Evolutionary conservation across 2,888 invertebrate genomes (phyloP).

Genomic region (Alviniconcha strummeri): DNA sequence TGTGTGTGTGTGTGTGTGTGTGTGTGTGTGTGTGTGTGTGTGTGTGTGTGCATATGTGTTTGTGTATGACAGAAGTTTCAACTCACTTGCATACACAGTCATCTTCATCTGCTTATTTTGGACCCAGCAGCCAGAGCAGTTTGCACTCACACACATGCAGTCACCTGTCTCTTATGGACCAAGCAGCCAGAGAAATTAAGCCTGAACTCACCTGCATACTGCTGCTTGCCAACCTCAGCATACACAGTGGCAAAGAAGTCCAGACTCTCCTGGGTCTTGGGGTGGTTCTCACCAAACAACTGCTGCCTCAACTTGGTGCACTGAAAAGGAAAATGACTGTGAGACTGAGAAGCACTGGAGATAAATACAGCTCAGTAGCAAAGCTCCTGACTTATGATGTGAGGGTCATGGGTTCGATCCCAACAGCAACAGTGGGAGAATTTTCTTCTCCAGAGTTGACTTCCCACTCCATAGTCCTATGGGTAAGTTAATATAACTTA

Average conservation of each 20-base stretch:
- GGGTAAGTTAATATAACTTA: too few species aligned
- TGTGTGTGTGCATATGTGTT: not conserved
- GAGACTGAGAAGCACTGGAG: not conserved
- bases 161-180: too few species aligned
- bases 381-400: too few species aligned
- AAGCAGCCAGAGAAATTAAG: too few species aligned
- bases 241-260: conserved; percentile 68
- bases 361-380: not conserved
- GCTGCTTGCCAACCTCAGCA: conserved; percentile 67
- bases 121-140: too few species aligned
- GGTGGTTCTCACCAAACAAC: conserved; percentile 62
- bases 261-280: conserved; percentile 61
- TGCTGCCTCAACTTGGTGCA: conserved; percentile 67
- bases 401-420: not conserved
- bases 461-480: not conserved
- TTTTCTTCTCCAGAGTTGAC: not conserved
- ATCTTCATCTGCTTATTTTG: too few species aligned
- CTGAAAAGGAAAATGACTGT: conserved; percentile 41
- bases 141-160: too few species aligned
- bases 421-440: not conserved
- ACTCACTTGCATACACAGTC: too few species aligned
- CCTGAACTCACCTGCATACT: conserved; percentile 59
- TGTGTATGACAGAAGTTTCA: not conserved
- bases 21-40: not conserved
- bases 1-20: not conserved